phyloP scores from a whole-genome alignment of 2,888 invertebrate species.

The Amphipoea lucens region DNA sequence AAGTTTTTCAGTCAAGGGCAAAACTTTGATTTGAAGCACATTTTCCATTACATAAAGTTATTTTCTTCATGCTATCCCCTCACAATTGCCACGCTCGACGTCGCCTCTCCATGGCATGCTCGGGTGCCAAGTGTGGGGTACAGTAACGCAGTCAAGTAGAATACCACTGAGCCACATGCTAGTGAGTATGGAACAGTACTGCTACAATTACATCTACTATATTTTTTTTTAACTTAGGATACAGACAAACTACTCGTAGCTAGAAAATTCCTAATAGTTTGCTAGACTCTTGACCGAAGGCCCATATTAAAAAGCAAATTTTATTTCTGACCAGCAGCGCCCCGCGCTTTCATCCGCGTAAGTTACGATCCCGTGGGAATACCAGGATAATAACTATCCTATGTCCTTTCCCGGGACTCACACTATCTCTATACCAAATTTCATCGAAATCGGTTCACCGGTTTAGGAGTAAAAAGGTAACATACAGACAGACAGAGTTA shows the following conservation, averaged over 20 bases:
- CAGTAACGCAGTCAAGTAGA: conserved; percentile 63
- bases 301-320: neutral
- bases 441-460: no score
- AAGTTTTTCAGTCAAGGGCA: neutral
- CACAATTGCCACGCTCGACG: conserved; percentile 62
- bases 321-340: neutral
- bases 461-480: no score
- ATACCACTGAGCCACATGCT: conserved; percentile 52
- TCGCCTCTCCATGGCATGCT: conserved; percentile 50
- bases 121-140: conserved; percentile 69
- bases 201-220: conserved; percentile 39
- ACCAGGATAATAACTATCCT: no score
- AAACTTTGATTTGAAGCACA: neutral
- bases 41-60: neutral
- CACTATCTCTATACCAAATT: no score
- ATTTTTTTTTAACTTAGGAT: no score
- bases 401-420: no score
- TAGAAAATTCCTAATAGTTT: neutral
- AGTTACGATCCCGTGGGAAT: no score
- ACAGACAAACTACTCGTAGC: neutral
- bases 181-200: conserved; percentile 59
- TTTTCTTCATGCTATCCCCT: conserved; percentile 47
- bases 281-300: neutral
- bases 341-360: no score
- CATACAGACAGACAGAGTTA: no score